Evolutionary conservation across 2,113 vertebrate species (phyloP).

Genomic region (Macaca fascicularis): DNA sequence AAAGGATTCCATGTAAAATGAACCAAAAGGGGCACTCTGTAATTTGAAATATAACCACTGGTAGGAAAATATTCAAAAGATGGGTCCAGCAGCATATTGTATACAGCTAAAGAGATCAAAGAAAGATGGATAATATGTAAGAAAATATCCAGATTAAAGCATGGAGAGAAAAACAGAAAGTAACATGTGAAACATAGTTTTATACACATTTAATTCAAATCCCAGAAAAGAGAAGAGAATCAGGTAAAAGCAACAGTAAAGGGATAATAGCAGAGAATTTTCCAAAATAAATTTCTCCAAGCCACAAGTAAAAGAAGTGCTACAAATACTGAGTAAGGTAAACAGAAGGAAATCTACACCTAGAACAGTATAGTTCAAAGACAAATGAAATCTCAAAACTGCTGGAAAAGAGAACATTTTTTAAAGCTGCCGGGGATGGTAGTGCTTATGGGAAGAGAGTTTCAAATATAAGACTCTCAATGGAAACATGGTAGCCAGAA

Average conservation of each 20-base stretch:
- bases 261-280: not conserved
- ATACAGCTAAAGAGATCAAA: not conserved
- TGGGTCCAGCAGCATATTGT: not conserved
- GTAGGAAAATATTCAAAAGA: not conserved
- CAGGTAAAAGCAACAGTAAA: not conserved
- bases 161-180: not conserved
- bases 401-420: not conserved
- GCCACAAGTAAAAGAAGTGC: not conserved
- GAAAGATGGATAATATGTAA: not conserved
- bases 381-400: not conserved
- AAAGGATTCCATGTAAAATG: not conserved
- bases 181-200: not conserved
- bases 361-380: not conserved
- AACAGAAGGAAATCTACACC: not conserved
- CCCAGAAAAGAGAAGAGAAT: not conserved
- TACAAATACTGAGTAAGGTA: not conserved
- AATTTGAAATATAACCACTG: not conserved
- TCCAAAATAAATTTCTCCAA: not conserved
- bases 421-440: not conserved
- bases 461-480: not conserved
- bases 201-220: not conserved
- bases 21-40: not conserved
- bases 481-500: not conserved
- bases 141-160: not conserved
- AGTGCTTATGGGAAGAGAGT: rapidly evolving